Conservation (phyloP, 1,140 invertebrate genomes). For the Chionoecetes opilio region DNA sequence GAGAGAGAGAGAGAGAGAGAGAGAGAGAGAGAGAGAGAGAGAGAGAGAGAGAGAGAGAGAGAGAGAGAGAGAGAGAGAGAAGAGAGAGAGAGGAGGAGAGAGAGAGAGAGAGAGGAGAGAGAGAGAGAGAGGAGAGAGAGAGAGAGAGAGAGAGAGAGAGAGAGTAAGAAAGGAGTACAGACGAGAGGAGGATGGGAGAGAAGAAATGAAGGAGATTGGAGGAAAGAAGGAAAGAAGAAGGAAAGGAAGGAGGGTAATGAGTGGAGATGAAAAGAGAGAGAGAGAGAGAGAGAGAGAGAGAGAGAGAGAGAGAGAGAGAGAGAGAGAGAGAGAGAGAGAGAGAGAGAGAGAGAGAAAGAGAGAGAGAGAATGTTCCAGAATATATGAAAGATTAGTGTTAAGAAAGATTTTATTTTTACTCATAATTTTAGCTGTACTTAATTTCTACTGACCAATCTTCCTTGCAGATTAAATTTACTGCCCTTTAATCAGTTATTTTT, state of each 20-base stretch:
- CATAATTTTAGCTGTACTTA: no score
- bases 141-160: not conserved
- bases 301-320: conserved; percentile 27
- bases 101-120: not conserved
- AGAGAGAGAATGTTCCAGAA: not conserved
- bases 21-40: not conserved
- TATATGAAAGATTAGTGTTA: no score
- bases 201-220: not conserved
- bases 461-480: no score
- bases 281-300: conserved; percentile 10
- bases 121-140: not conserved
- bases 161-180: not conserved
- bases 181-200: not conserved
- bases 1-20: not conserved
- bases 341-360: not conserved
- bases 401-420: no score
- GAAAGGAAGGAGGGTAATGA: not conserved
- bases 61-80: not conserved
- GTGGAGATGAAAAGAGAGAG: not conserved
- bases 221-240: not conserved
- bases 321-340: conserved; percentile 27
- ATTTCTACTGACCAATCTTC: no score
- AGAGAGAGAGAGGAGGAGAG: not conserved
- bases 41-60: not conserved
- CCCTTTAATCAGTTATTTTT: no score